Evolutionary conservation across 2,113 vertebrate species (phyloP), one percentile per base, ranked within the genome.

Genomic region (Willisornis vidua): DNA sequence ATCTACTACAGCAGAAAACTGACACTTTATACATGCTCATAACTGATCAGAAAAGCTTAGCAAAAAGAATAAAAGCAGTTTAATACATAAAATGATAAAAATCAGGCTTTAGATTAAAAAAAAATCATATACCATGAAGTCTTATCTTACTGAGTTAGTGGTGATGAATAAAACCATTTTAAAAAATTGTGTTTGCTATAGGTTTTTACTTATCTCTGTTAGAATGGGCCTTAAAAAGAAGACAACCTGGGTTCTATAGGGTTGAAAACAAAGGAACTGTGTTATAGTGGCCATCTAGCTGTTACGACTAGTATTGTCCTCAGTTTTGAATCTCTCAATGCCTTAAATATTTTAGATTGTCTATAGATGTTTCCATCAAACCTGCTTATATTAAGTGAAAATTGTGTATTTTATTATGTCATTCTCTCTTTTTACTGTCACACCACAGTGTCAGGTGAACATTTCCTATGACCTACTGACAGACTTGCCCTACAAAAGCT

Each of bases 1-100:
- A 45, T 84, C 94, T 94, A 86, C 66, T 93, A 87, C 48, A 96
- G 97, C 93, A 97, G 96, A 97, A 98, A 97, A 97, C 74, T 52
- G 95, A 94, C 76, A 90, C 85, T 94, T 95, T 90, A 90, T 93
- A 75, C 84, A 76, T 51, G n/a, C 48, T 48, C 72, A 89, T 46
- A 61, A 95, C 49, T 58, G 88, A 26, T 74, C 84, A 87, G 78
- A 97, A 95, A 87, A 90, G 58, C 43, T 63, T 61, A 81, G 25
- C 19, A 94, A 81, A 93, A 78, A 89, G 49, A 95, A 94, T 37
- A 93, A 74, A 94, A 86, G 23, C n/a, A 75, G 92, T 95, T 96
- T 78, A 91, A 96, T 46, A 72, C 66, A 87, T 63, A 84, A 19
- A 88, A 71, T 39, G 9, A 35, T 37, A 54, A 74, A 87, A 93